A percentile compares a stretch with the other conserved stretches of the same genome.
Evolutionary conservation across 2,797 vertebrate species (phyloP).

Genomic region (Sebastes reedi): DNA sequence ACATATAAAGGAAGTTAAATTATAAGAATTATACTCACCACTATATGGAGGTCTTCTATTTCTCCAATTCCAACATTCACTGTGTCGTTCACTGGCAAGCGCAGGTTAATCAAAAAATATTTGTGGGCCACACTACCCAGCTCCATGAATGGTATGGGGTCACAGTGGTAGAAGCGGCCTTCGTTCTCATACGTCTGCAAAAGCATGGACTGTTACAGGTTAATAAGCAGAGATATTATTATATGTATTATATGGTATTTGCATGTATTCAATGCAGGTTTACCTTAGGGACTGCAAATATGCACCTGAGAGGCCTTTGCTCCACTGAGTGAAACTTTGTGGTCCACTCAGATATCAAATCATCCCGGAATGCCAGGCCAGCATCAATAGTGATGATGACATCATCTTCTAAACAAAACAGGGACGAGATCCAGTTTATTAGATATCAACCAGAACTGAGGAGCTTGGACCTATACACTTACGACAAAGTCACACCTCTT

Average conservation of each 20-base stretch:
- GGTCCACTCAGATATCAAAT: slow-evolving; percentile 29
- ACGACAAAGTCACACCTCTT: slow-evolving; percentile 42
- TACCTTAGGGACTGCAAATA: slow-evolving; percentile 38
- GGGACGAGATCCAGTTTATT: neutral
- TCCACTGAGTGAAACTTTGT: slow-evolving; percentile 37
- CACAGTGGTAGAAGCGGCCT: slow-evolving; percentile 45
- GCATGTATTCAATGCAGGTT: neutral
- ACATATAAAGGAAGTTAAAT: neutral
- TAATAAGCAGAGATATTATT: neutral
- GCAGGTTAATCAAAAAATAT: slow-evolving; percentile 89
- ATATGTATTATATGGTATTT: neutral
- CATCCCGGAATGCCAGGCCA: slow-evolving; percentile 38
- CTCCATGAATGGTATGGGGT: slow-evolving; percentile 84
- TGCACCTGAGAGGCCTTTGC: slow-evolving; percentile 33
- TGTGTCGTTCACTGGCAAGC: slow-evolving; percentile 87
- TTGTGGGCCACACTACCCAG: slow-evolving; percentile 88
- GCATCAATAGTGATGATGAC: slow-evolving; percentile 43
- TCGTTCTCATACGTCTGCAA: slow-evolving; percentile 50
- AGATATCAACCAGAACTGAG: neutral
- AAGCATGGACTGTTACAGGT: neutral
- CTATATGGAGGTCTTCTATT: slow-evolving; percentile 50
- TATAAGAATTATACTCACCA: slow-evolving; percentile 25
- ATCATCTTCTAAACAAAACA: slow-evolving; percentile 27
- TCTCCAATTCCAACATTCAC: slow-evolving; percentile 85
- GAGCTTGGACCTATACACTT: neutral